Conservation (phyloP, 2,888 invertebrate species). For the Trachelus stipa region DNA sequence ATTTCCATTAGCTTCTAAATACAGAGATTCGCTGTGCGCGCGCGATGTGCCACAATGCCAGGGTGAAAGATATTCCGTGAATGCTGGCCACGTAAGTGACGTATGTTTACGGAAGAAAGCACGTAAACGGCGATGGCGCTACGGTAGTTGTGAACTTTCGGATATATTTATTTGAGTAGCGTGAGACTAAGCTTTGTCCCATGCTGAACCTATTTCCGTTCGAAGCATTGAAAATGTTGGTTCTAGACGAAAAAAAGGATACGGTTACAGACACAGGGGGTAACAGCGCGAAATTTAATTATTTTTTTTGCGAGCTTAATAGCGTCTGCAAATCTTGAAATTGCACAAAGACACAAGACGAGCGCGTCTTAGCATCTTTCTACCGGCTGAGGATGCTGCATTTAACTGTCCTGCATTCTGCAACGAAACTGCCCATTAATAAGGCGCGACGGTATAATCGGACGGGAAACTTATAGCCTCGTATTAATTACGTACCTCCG, state of each 20-base stretch:
- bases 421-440: neutral
- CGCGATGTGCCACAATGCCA: neutral
- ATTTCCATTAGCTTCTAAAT: neutral
- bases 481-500: neutral
- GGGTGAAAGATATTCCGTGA: slow-evolving; percentile 7
- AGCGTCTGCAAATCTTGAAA: neutral
- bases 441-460: neutral
- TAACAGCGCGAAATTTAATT: neutral
- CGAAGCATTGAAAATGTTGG: neutral
- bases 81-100: slow-evolving; percentile 6
- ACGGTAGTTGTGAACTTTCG: neutral
- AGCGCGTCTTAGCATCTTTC: neutral
- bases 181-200: neutral
- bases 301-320: neutral
- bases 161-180: neutral
- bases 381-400: neutral
- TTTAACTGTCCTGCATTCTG: neutral
- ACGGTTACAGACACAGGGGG: neutral
- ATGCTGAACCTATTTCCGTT: neutral
- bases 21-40: neutral
- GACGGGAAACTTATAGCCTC: neutral
- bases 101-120: slow-evolving; percentile 19
- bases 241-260: neutral
- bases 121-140: neutral
- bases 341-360: neutral